A percentile compares a stretch with the other conserved stretches of the same genome.
Conservation (phyloP, 1,140 invertebrate genomes). For the Stratiolaelaps scimitus region DNA sequence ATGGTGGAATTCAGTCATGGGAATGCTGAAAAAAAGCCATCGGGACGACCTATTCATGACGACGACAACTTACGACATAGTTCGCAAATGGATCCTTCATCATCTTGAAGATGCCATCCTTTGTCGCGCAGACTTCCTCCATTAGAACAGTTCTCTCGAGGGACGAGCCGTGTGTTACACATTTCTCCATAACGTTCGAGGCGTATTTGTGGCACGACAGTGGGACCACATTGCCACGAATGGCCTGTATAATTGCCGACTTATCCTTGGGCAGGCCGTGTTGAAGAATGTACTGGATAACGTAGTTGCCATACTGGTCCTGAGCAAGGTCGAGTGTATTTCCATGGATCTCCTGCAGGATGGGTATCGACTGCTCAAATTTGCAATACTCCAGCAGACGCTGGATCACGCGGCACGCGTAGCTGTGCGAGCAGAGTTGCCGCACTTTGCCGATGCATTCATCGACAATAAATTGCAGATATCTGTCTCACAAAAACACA, state of each 20-base stretch:
- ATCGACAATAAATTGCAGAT: slow-evolving; percentile 24
- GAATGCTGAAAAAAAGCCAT: too few species aligned
- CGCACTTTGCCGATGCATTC: slow-evolving; percentile 28
- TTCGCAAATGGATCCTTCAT: slow-evolving; percentile 37
- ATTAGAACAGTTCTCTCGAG: slow-evolving; percentile 32
- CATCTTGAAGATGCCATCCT: slow-evolving; percentile 37
- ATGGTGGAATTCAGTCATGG: too few species aligned
- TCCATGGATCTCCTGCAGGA: slow-evolving; percentile 20
- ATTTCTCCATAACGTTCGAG: slow-evolving; percentile 38
- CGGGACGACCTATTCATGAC: background rate
- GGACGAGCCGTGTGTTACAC: slow-evolving; percentile 31
- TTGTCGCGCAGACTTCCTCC: slow-evolving; percentile 29
- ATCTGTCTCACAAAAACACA: background rate
- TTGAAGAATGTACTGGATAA: slow-evolving; percentile 44
- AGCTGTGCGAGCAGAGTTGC: slow-evolving; percentile 17
- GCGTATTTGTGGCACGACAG: slow-evolving; percentile 49
- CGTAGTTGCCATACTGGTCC: slow-evolving; percentile 49
- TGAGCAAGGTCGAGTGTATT: slow-evolving; percentile 34
- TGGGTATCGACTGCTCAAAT: slow-evolving; percentile 27
- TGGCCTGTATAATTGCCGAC: slow-evolving; percentile 43
- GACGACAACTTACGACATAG: slow-evolving; percentile 17
- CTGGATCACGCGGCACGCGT: slow-evolving; percentile 25
- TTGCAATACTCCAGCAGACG: slow-evolving; percentile 25
- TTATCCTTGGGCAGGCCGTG: slow-evolving; percentile 45
- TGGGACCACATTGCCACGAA: slow-evolving; percentile 44